These are phyloP conservation scores for Balearica regulorum DNA, from an alignment of 2,797 vertebrate genomes.

Conservation along the genomic window DNA sequence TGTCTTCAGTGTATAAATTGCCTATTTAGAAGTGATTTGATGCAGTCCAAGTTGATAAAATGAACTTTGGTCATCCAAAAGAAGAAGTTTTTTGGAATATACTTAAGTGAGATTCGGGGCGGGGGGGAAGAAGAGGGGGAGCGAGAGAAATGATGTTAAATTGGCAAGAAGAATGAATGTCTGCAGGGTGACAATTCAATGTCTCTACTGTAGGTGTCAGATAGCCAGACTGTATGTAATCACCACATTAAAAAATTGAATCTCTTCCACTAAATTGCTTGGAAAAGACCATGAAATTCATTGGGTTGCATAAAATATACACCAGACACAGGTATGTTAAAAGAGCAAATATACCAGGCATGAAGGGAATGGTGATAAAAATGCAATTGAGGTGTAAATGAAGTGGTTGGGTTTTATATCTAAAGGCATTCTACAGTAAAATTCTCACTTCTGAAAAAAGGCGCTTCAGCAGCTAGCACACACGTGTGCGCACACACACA, in stretches of 20 bases:
- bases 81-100: neutral
- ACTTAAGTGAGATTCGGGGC: neutral
- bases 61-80: neutral
- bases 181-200: neutral
- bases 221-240: neutral
- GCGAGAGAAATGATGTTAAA: neutral
- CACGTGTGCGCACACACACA: neutral
- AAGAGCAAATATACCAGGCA: neutral
- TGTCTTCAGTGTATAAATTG: neutral
- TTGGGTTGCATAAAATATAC: neutral
- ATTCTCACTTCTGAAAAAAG: neutral
- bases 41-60: neutral
- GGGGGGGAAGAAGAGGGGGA: too few relatives aligned
- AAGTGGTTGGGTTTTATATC: neutral
- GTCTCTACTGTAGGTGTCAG: neutral
- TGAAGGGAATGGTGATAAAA: neutral
- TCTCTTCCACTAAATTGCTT: constrained; percentile 1
- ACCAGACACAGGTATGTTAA: neutral
- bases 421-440: neutral
- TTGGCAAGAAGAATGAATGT: neutral
- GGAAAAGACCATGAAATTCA: constrained; percentile 16
- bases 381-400: neutral
- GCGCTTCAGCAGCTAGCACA: neutral
- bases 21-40: neutral
- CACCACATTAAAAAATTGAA: neutral